These are phyloP conservation scores for Proteles cristata DNA, from an alignment of 2,113 vertebrate species.

Conservation along the genomic window DNA sequence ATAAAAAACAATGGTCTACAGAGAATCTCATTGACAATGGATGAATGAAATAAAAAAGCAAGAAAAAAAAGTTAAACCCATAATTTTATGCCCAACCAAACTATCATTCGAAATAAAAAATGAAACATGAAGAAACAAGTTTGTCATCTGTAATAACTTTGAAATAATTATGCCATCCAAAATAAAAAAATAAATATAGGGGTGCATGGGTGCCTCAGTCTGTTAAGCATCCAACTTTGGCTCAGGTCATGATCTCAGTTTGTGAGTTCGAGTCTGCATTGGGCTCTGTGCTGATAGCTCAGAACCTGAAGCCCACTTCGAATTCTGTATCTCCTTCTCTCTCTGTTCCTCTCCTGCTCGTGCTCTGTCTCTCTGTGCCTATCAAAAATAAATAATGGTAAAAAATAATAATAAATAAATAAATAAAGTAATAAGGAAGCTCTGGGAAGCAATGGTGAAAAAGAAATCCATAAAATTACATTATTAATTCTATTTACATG, in stretches of 20 bases:
- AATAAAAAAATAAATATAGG: conserved; percentile 14
- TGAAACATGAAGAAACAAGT: not conserved
- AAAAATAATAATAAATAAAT: not conserved
- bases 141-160: not conserved
- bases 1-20: not conserved
- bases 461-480: conserved; percentile 14
- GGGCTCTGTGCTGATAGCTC: too few species aligned
- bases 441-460: not conserved
- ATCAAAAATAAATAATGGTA: too few species aligned
- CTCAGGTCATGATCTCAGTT: too few species aligned
- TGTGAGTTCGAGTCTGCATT: too few species aligned
- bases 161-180: not conserved
- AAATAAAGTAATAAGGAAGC: not conserved
- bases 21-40: not conserved
- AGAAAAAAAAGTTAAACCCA: not conserved
- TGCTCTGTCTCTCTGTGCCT: too few species aligned
- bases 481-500: not conserved
- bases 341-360: too few species aligned
- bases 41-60: not conserved
- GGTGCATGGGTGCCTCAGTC: too few species aligned
- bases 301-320: too few species aligned
- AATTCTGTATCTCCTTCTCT: too few species aligned
- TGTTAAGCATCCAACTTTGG: too few species aligned
- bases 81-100: conserved; percentile 18
- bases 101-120: not conserved